Percentiles rank a stretch among this genome's conserved stretches.
phyloP scores from a whole-genome alignment of 2,113 vertebrate species.

The Acrocephalus kingi region DNA sequence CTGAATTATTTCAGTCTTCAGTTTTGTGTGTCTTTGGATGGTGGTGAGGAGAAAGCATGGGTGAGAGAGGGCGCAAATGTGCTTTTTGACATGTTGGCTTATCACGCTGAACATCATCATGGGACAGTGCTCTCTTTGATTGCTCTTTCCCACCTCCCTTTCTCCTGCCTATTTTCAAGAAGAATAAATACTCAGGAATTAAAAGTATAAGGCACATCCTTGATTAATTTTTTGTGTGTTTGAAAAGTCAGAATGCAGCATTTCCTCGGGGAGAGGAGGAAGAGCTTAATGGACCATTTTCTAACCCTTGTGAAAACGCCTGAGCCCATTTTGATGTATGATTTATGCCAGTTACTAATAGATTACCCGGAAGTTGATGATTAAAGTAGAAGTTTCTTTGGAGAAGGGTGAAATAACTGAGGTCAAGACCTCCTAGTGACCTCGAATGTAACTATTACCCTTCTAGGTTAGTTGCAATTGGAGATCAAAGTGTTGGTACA shows the following conservation, averaged over 20 bases:
- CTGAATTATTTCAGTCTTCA: conserved; percentile 17
- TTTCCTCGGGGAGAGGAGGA: background rate
- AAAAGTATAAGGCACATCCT: background rate
- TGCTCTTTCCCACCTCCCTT: background rate
- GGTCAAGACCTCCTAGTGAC: conserved; percentile 61
- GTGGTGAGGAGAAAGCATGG: background rate
- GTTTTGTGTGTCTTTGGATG: background rate
- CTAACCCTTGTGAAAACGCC: background rate
- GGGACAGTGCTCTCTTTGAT: background rate
- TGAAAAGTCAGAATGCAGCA: background rate
- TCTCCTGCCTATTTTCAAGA: background rate
- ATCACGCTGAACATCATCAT: background rate
- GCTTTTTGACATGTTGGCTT: background rate
- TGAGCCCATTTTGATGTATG: background rate
- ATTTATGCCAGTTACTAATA: conserved; percentile 53
- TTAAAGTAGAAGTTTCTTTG: conserved; percentile 63
- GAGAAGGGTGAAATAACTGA: conserved; percentile 50
- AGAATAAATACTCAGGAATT: background rate
- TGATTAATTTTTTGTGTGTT: background rate
- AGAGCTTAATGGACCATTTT: background rate
- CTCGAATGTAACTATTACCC: conserved; percentile 66
- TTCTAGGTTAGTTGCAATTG: conserved; percentile 67
- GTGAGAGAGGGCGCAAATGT: background rate
- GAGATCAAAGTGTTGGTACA: conserved; percentile 68
- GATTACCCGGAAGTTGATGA: conserved; percentile 55